A percentile compares a stretch with the other conserved stretches of the same genome.
Conservation (phyloP, 2,888 invertebrate genomes). For the Neoscelio sp. region DNA sequence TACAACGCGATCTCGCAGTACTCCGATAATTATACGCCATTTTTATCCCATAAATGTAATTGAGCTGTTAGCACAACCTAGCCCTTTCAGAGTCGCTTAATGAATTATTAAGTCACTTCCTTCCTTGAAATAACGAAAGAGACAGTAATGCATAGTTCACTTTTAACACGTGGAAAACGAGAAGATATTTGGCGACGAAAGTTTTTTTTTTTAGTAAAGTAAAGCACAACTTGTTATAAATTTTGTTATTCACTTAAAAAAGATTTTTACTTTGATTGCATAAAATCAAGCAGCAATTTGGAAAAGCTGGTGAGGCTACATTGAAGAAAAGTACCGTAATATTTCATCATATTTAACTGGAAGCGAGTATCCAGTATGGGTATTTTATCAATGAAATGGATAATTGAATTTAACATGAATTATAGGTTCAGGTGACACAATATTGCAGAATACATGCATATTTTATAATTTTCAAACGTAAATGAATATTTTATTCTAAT, state of each 20-base stretch:
- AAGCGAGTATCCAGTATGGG: too few relatives aligned
- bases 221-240: constrained; percentile 12
- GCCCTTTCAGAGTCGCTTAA: constrained; percentile 52
- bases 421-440: too few relatives aligned
- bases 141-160: constrained; percentile 61
- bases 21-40: constrained; percentile 66
- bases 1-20: constrained; percentile 44
- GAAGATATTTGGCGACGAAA: constrained; percentile 61
- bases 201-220: constrained; percentile 20
- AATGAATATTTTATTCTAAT: too few relatives aligned
- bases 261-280: not conserved
- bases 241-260: constrained; percentile 1
- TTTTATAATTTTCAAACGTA: too few relatives aligned
- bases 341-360: too few relatives aligned
- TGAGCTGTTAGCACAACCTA: constrained; percentile 62
- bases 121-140: constrained; percentile 65
- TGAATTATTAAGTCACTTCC: constrained; percentile 69
- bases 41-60: constrained; percentile 71
- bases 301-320: too few relatives aligned
- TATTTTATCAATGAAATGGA: too few relatives aligned
- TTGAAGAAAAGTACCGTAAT: too few relatives aligned
- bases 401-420: too few relatives aligned
- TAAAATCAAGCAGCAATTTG: too few relatives aligned
- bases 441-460: too few relatives aligned
- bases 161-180: constrained; percentile 61